Evolutionary conservation across 2,113 vertebrate genomes (phyloP).

Genomic region (Brachyhypopomus gauderio): DNA sequence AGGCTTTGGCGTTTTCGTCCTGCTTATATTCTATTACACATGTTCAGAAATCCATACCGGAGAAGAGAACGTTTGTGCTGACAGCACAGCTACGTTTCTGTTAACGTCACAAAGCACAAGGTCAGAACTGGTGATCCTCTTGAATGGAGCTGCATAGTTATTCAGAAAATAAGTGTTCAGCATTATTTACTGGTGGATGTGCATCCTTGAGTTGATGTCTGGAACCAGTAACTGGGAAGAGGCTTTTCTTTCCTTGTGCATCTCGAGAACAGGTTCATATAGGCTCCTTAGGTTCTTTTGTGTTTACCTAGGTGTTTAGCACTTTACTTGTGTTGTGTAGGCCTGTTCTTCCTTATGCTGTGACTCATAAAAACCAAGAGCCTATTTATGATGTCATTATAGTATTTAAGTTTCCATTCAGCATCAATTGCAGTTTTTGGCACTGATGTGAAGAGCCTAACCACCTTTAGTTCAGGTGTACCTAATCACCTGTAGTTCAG

Average conservation of each 20-base stretch:
- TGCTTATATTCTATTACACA: constrained; percentile 1
- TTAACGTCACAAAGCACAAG: constrained; percentile 17
- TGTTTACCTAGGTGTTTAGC: background rate
- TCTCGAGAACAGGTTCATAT: constrained; percentile 1
- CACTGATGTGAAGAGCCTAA: background rate
- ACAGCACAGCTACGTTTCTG: constrained; percentile 4
- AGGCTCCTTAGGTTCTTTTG: background rate
- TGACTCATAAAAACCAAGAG: background rate
- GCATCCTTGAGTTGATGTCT: too few species aligned
- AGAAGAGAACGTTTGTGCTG: background rate
- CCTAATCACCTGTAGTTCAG: too few species aligned
- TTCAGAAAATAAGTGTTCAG: constrained; percentile 10
- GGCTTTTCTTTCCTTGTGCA: background rate
- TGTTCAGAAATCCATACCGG: constrained; percentile 15
- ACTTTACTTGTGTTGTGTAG: background rate
- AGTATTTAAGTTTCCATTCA: background rate
- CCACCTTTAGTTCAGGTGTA: too few species aligned
- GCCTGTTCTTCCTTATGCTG: background rate
- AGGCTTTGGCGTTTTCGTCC: background rate
- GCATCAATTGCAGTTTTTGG: background rate
- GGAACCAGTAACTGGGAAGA: too few species aligned
- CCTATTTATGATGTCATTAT: background rate
- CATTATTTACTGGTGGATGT: too few species aligned
- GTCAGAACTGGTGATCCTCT: constrained; percentile 27
- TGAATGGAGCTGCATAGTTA: constrained; percentile 15